Percentiles rank a stretch among this genome's conserved stretches.
Conservation (phyloP, 2,888 invertebrate genomes). For the Trachelus tabidus region DNA sequence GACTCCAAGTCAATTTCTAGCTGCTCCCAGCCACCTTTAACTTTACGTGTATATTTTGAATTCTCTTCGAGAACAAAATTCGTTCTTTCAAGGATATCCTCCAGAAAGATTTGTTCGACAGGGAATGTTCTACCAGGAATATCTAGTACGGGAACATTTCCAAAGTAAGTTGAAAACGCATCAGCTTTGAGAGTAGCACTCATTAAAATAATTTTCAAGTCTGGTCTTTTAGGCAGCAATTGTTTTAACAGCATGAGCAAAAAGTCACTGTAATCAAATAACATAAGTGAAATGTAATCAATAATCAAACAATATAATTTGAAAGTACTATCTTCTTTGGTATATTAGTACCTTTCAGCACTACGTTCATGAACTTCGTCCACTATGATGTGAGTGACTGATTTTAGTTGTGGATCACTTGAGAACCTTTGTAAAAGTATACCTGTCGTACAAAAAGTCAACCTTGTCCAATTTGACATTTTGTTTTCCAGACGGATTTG, state of each 20-base stretch:
- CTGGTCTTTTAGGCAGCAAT: slow-evolving; percentile 76
- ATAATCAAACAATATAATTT: neutral
- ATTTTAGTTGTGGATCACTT: slow-evolving; percentile 78
- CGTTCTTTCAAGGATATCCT: slow-evolving; percentile 80
- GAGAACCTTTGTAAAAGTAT: slow-evolving; percentile 87
- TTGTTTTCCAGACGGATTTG: slow-evolving; percentile 85
- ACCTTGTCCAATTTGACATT: slow-evolving; percentile 79
- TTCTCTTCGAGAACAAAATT: slow-evolving; percentile 74
- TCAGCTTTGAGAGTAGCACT: slow-evolving; percentile 91
- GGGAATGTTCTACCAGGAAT: slow-evolving; percentile 89
- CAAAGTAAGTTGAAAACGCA: slow-evolving; percentile 87
- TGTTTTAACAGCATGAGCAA: slow-evolving; percentile 85
- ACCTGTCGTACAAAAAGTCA: slow-evolving; percentile 94
- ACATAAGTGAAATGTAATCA: neutral
- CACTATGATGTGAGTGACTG: slow-evolving; percentile 85
- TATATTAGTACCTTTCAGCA: slow-evolving; percentile 75
- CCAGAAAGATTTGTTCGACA: slow-evolving; percentile 83
- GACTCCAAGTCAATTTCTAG: slow-evolving; percentile 75
- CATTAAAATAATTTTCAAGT: slow-evolving; percentile 90
- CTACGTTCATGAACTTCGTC: slow-evolving; percentile 96
- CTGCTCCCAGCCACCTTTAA: slow-evolving; percentile 71
- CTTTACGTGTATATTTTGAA: slow-evolving; percentile 73
- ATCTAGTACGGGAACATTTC: slow-evolving; percentile 80
- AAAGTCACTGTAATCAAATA: slow-evolving; percentile 76
- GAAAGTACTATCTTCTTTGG: neutral